phyloP scores from a whole-genome alignment of 2,888 invertebrate genomes.

The Piscicola geometra region DNA sequence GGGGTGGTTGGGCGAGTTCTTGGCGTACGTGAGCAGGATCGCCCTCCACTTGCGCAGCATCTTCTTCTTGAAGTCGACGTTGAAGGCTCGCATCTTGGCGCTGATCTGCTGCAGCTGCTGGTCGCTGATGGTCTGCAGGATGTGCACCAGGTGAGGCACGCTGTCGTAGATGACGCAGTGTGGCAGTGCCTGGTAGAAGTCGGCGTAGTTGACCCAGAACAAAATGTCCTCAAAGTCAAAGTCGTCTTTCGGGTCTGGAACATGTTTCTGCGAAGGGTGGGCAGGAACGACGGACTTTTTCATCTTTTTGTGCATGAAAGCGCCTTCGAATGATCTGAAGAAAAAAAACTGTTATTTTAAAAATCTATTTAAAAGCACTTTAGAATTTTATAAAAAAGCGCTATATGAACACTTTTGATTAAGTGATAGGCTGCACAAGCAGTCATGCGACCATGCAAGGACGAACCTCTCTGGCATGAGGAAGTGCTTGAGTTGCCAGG shows the following conservation, averaged over 20 bases:
- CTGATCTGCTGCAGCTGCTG: background rate
- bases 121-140: constrained; percentile 12
- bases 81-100: constrained; percentile 1
- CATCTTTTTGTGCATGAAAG: background rate
- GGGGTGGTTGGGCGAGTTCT: background rate
- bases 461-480: constrained; percentile 8
- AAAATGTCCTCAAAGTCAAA: background rate
- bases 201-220: too few relatives aligned
- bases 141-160: constrained; percentile 20
- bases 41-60: constrained; percentile 6
- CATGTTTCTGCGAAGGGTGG: background rate
- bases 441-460: background rate
- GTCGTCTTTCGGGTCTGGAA: constrained; percentile 9
- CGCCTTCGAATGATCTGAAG: constrained; percentile 4
- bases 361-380: too few relatives aligned
- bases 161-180: constrained; percentile 17
- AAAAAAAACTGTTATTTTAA: background rate
- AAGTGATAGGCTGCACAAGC: background rate
- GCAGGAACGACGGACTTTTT: background rate
- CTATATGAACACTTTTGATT: background rate
- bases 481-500: constrained; percentile 22
- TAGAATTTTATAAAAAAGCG: too few relatives aligned
- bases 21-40: constrained; percentile 15
- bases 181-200: constrained; percentile 12
- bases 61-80: constrained; percentile 16